Evolutionary conservation across 1,140 invertebrate species (phyloP), one percentile per base, ranked within the genome.

Genomic region (Oryctes rhinoceros): DNA sequence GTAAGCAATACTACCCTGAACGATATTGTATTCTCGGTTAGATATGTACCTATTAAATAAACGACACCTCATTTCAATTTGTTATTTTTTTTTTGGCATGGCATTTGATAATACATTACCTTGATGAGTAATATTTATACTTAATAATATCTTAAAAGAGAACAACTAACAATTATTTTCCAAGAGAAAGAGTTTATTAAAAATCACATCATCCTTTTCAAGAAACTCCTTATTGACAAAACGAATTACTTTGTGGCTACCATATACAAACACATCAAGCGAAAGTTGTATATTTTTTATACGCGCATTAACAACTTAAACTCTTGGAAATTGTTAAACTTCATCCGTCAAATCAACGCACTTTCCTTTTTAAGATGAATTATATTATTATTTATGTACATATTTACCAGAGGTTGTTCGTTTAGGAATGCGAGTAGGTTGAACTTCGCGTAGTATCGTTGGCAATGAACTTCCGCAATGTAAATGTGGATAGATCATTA

Each of bases 381-480:
- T 10, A 4, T 71, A 20, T 71, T 71, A 30, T 35, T 71, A 71
- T 71, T 71, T 71, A 37, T 35, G 65, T 62, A 62, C 53, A 62
- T 62, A 71, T 37, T 44, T 37, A 35, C 39, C 30, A 71, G 65
- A 3, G 35, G 13, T 35, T 71, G 10, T 71, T n/a, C 18, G n/a
- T 67, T 15, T 35, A 67, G 30, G 65, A 11, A 71, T 20, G 7
- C 35, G 65, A 18, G 20, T 35, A 71, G 24, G 18, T 7, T 24
- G 11, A 71, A 71, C 53, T 59, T 59, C 53, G 65, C 24, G 20
- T 24, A 24, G 65, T 35, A 15, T 30, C 35, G 20, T 71, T 71
- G 65, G 35, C 65, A 71, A 71, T 71, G 65, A 71, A 71, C 65
- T 71, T 71, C 65, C 20, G 18, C 35, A 35, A 20, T 20, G 24